Evolutionary conservation across 2,113 vertebrate genomes (phyloP).

Genomic region (Megaceryle torquata): DNA sequence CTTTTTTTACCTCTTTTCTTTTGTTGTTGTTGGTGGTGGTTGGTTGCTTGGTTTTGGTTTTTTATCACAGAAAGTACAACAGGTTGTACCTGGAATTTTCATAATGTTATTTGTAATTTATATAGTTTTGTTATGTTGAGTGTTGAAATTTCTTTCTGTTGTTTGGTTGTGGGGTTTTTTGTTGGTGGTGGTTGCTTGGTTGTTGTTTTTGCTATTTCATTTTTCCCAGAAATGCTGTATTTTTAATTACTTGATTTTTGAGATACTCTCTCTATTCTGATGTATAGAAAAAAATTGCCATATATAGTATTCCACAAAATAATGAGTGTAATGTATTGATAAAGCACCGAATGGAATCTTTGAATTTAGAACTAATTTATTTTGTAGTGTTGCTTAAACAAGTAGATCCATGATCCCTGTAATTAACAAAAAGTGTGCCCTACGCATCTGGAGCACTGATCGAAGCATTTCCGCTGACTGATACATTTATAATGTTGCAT

Average conservation of each 20-base stretch:
- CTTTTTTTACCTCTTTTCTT: background rate
- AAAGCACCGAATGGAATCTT: background rate
- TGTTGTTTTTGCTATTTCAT: background rate
- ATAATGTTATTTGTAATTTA: background rate
- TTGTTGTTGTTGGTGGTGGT: background rate
- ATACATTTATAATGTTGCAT: background rate
- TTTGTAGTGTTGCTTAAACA: background rate
- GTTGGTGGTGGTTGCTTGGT: too few species aligned
- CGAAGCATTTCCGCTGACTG: background rate
- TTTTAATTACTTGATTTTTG: background rate
- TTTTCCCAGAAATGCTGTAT: fast-evolving
- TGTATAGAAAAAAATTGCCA: background rate
- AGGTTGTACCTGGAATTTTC: background rate
- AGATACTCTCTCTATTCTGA: background rate
- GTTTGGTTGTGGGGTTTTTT: background rate
- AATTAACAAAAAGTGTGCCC: background rate
- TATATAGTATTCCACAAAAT: background rate
- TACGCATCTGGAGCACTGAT: background rate
- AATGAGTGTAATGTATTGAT: background rate
- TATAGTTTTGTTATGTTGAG: background rate
- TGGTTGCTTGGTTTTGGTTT: too few species aligned
- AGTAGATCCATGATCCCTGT: background rate
- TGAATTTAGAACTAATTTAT: background rate
- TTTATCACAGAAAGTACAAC: background rate
- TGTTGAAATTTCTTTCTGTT: background rate